Evolutionary conservation across 2,888 invertebrate species (phyloP), one percentile per base, ranked within the genome.

Genomic region (Bugula neritina): DNA sequence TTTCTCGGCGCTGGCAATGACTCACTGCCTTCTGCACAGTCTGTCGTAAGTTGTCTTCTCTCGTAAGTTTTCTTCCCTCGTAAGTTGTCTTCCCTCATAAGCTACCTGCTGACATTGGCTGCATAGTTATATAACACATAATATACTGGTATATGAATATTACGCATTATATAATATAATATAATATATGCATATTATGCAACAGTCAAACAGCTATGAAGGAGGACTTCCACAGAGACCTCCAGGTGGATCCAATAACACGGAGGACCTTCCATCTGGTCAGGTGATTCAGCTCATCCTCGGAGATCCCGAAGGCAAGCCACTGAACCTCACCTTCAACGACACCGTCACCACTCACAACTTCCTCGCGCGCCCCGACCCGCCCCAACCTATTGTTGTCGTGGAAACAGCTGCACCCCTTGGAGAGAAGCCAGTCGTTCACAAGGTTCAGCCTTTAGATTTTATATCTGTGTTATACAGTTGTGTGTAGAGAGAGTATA

Each of bases 1-100:
- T 34, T 63, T 29, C 27, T 63, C 27, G 63, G 63, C 29, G 27
- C 27, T 31, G 63, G 63, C 2, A 63, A 63, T 63, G 63, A 63
- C n/a, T 29, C 63, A 5, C 13, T 27, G 13, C 27, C 31, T 2
- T 63, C 63, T 2, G 63, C 27, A 29, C 10, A 21, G 29, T 29
- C 63, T 29, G 43, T 43, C 10, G 43, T 43, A 43, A 5, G n/a
- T n/a, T n/a, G n/a, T n/a, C n/a, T n/a, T n/a, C n/a, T n/a, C n/a
- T n/a, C n/a, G n/a, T n/a, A n/a, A n/a, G n/a, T n/a, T n/a, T n/a
- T n/a, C n/a, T n/a, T n/a, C n/a, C n/a, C n/a, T n/a, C n/a, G n/a
- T n/a, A n/a, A n/a, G n/a, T n/a, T n/a, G n/a, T n/a, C n/a, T n/a
- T n/a, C n/a, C n/a, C n/a, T n/a, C n/a, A n/a, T n/a, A n/a, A n/a